Conservation (phyloP, 2,797 vertebrate genomes). For the Sebastes matsubarae region DNA sequence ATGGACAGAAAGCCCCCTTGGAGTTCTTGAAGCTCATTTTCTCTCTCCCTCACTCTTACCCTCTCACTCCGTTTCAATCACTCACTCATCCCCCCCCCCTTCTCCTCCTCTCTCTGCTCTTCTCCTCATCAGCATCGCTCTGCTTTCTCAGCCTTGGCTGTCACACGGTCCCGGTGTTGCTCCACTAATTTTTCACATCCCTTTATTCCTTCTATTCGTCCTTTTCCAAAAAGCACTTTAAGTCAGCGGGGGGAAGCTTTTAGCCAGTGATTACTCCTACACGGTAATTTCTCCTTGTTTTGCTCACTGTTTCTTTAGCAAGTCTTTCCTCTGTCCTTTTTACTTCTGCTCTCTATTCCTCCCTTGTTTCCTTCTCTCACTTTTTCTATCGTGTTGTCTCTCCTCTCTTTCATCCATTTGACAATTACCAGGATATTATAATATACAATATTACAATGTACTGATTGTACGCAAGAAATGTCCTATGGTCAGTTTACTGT, state of each 20-base stretch:
- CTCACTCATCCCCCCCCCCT: constrained; percentile 40
- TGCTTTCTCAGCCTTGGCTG: constrained; percentile 68
- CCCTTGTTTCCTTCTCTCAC: not conserved
- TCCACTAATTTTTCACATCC: constrained; percentile 73
- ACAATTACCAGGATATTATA: not conserved
- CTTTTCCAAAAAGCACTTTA: constrained; percentile 78
- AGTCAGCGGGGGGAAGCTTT: constrained; percentile 80
- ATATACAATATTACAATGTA: not conserved
- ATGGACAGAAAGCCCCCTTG: constrained; percentile 77
- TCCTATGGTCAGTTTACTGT: not conserved
- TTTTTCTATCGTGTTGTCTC: not conserved
- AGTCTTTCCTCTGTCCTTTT: constrained; percentile 35
- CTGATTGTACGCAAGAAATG: not conserved
- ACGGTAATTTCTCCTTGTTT: constrained; percentile 76
- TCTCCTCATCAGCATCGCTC: constrained; percentile 55
- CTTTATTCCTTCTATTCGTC: constrained; percentile 70
- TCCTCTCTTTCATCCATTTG: not conserved
- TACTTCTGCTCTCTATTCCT: not conserved
- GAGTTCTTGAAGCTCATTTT: constrained; percentile 75
- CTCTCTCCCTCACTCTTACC: constrained; percentile 64
- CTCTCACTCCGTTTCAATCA: constrained; percentile 73
- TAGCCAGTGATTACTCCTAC: constrained; percentile 78
- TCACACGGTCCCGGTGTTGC: constrained; percentile 61
- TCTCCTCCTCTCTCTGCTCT: constrained; percentile 2
- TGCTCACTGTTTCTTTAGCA: constrained; percentile 48